Percentiles rank a stretch among this genome's conserved stretches.
Conservation (phyloP, 2,797 vertebrate species). For the Gallinago nigripennis region DNA sequence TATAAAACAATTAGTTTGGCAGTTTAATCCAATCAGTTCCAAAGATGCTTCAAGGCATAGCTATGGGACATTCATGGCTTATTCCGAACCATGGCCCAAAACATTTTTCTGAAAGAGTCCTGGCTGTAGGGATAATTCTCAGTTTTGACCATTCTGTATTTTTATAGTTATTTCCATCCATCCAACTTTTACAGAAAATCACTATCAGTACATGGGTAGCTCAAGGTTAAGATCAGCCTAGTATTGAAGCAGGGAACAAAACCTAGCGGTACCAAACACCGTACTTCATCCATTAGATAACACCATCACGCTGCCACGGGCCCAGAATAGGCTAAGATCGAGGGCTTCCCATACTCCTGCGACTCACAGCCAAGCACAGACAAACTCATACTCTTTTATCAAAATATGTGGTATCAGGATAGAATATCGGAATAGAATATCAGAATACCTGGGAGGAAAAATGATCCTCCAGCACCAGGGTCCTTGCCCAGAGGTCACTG, state of each 20-base stretch:
- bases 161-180: background rate
- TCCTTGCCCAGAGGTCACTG: background rate
- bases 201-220: accelerated
- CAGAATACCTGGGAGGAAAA: background rate
- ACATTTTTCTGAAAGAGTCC: background rate
- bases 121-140: background rate
- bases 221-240: background rate
- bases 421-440: background rate
- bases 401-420: background rate
- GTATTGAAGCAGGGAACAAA: background rate
- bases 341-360: background rate
- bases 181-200: background rate
- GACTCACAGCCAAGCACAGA: background rate
- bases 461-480: background rate
- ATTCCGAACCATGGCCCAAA: background rate
- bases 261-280: background rate
- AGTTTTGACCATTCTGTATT: background rate
- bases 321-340: background rate
- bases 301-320: background rate
- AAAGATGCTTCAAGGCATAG: background rate
- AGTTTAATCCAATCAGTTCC: background rate
- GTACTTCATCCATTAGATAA: background rate
- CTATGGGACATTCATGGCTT: background rate
- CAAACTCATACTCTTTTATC: background rate
- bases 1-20: background rate